Conservation (phyloP, 2,888 invertebrate genomes). For the Nemotelus nigrinus region DNA sequence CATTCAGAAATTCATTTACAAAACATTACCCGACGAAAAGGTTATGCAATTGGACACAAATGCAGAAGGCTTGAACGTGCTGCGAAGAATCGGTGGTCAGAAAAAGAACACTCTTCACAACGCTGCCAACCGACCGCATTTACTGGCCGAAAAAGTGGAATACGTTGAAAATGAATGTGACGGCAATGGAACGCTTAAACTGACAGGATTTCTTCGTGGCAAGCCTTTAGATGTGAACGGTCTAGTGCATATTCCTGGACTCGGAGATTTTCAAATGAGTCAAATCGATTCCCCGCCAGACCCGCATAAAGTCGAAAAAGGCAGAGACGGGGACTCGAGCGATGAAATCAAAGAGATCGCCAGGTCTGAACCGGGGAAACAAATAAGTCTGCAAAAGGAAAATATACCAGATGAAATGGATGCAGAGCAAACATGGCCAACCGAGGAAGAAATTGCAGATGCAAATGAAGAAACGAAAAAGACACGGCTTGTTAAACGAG, state of each 20-base stretch:
- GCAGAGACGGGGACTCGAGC: conserved; percentile 61
- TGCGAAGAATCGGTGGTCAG: conserved; percentile 81
- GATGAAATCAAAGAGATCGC: conserved; percentile 62
- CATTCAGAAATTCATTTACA: conserved; percentile 68
- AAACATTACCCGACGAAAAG: conserved; percentile 86
- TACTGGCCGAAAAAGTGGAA: conserved; percentile 83
- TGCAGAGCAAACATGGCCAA: conserved; percentile 97
- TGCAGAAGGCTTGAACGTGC: conserved; percentile 77
- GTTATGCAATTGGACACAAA: conserved; percentile 79
- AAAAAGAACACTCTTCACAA: conserved; percentile 79
- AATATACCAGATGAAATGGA: conserved; percentile 90
- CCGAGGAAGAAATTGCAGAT: conserved; percentile 85
- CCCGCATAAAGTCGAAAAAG: conserved; percentile 72
- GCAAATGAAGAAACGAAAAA: conserved; percentile 70
- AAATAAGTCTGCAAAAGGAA: conserved; percentile 81
- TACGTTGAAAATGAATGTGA: conserved; percentile 66
- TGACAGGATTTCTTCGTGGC: conserved; percentile 90
- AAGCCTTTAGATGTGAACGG: conserved; percentile 85
- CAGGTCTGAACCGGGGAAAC: conserved; percentile 73
- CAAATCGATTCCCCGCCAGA: conserved; percentile 78
- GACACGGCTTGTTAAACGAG: conserved; percentile 77
- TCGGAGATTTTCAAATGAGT: conserved; percentile 92
- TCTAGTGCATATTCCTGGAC: conserved; percentile 89
- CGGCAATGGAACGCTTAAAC: conserved; percentile 73
- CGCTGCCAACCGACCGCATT: conserved; percentile 83